These are phyloP conservation scores for Hozukius guyotensis DNA, from an alignment of 2,797 vertebrate species.

Conservation along the genomic window DNA sequence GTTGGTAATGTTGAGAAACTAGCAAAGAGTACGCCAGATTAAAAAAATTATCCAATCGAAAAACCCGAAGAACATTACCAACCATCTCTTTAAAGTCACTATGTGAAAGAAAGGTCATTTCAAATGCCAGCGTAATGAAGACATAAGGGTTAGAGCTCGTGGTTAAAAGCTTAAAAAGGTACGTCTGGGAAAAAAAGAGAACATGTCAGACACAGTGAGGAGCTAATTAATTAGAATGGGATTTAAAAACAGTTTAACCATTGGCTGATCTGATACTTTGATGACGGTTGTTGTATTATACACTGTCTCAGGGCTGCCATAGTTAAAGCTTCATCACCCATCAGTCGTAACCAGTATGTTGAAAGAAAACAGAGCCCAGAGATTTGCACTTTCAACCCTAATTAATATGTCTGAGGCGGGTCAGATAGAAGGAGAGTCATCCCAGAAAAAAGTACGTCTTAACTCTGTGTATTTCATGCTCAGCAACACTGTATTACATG, in stretches of 20 bases:
- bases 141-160: constrained; percentile 1
- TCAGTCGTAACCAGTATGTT: constrained; percentile 1
- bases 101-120: neutral
- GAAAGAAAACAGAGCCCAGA: neutral
- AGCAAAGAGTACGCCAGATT: neutral
- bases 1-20: neutral
- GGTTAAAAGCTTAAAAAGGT: constrained; percentile 35
- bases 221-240: constrained; percentile 28
- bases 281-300: constrained; percentile 25
- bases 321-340: constrained; percentile 20
- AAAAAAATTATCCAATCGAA: neutral
- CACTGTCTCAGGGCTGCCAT: constrained; percentile 14
- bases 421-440: neutral
- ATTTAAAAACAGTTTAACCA: constrained; percentile 47
- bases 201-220: constrained; percentile 8
- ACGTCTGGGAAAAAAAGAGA: neutral
- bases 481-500: neutral
- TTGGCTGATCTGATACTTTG: constrained; percentile 26
- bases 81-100: neutral
- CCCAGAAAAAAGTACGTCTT: neutral
- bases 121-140: constrained; percentile 22
- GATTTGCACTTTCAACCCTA: constrained; percentile 30
- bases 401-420: constrained; percentile 21
- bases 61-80: neutral
- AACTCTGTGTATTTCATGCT: neutral